Evolutionary conservation across 2,888 invertebrate species (phyloP).

Genomic region (Cyclophora albipunctata): DNA sequence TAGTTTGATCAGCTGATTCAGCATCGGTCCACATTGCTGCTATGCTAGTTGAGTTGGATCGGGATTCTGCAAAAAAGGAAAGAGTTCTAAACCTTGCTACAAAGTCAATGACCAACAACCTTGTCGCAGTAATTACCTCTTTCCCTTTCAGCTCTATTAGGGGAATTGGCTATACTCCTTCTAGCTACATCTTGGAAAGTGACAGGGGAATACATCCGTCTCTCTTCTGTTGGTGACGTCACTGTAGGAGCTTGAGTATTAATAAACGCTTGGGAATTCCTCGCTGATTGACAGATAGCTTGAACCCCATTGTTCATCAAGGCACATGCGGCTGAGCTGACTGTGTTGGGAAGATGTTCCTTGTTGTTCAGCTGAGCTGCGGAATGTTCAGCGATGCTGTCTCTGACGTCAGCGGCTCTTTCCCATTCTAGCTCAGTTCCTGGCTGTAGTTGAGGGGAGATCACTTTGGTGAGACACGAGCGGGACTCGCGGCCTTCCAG

Average conservation of each 20-base stretch:
- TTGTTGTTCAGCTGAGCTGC: conserved; percentile 49
- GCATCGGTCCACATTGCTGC: conserved; percentile 71
- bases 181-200: conserved; percentile 89
- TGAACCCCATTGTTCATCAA: conserved; percentile 20
- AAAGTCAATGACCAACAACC: neutral
- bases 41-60: conserved; percentile 80
- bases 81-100: neutral
- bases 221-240: conserved; percentile 75
- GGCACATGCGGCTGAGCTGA: conserved; percentile 40
- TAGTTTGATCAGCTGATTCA: conserved; percentile 77
- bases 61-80: conserved; percentile 64
- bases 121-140: conserved; percentile 29
- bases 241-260: conserved; percentile 32
- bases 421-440: conserved; percentile 66
- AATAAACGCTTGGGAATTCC: conserved; percentile 28
- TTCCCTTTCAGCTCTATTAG: conserved; percentile 65
- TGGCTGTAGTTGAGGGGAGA: conserved; percentile 55
- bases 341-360: conserved; percentile 37
- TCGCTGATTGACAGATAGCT: conserved; percentile 14
- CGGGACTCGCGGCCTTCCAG: conserved; percentile 82
- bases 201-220: conserved; percentile 87
- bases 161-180: conserved; percentile 86
- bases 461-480: conserved; percentile 66
- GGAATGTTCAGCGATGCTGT: conserved; percentile 64
- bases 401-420: conserved; percentile 56